Base-by-base conservation (phyloP, 2,113 vertebrate species). In the Cephalopterus ornatus region DNA sequence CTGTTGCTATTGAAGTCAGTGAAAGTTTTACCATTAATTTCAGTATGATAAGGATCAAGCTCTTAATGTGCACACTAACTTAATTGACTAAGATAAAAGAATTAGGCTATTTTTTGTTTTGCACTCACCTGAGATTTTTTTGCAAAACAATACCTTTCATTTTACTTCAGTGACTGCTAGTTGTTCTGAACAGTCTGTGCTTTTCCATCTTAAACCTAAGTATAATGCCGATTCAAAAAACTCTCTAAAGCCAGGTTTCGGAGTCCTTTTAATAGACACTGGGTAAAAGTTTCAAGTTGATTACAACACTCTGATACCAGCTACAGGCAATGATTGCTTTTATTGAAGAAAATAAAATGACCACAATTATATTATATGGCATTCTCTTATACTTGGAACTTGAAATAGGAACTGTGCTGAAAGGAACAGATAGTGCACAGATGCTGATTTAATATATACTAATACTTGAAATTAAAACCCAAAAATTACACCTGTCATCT, bases 341-440 rank as follows among this genome's bases (percentile, higher is more conserved):
- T 63, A 96, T 59, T 96, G 76, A 95, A 82, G 65, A 95, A 97
- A 94, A 96, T 87, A 94, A 96, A 97, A 78, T 94, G 33, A 44
- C 47, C 86, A 65, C 61, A 91, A 91, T 89, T 95, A 80, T 84
- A 88, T 95, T 70, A 94, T 83, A 92, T 91, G 77, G 37, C 76
- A 91, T 92, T 83, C 68, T 95, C 74, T 94, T 86, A 58, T 35
- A 63, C 33, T 30, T 83, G 27, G 61, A 86, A 85, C 76, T 96
- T 94, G 75, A 84, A 96, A 93, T 83, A 86, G 73, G 47, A 93
- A 35, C 41, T 78, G 14, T 75, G 39, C 58, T 52, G 67, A 83
- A 86, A 62, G 53, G 33, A 96, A 76, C 8, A 80, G 61, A 49
- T 79, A 93, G 47, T 39, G 52, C 73, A 92, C n/a, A 81, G 71